Evolutionary conservation across 1,140 invertebrate genomes (phyloP).

Genomic region (Acromyrmex echinatior): DNA sequence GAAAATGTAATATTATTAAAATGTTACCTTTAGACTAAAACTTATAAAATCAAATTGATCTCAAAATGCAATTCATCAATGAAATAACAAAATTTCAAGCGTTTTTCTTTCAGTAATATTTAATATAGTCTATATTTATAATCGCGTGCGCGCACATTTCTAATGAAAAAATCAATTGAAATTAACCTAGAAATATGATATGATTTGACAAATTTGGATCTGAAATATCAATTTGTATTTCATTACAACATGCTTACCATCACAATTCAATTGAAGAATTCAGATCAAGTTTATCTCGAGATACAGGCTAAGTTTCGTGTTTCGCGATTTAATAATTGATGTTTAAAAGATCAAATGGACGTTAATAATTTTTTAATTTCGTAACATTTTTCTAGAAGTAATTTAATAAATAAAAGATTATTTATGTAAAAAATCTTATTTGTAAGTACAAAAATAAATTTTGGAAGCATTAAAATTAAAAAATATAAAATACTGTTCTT

Average conservation of each 20-base stretch:
- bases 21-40: neutral
- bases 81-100: constrained; percentile 8
- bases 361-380: neutral
- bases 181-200: neutral
- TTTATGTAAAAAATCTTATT: neutral
- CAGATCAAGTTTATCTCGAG: neutral
- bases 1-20: neutral
- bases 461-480: neutral
- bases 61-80: constrained; percentile 3
- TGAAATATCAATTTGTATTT: neutral
- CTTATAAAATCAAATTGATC: neutral
- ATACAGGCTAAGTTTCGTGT: neutral
- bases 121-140: neutral
- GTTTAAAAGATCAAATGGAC: neutral
- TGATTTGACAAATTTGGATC: neutral
- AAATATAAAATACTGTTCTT: neutral
- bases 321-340: neutral
- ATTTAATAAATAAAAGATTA: neutral
- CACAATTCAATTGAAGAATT: neutral
- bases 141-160: neutral
- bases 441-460: neutral
- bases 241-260: neutral
- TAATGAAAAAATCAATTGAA: neutral
- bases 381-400: neutral
- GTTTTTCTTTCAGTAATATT: neutral